These are phyloP conservation scores for Antheraea yamamai DNA, from an alignment of 2,888 invertebrate species.

Conservation along the genomic window DNA sequence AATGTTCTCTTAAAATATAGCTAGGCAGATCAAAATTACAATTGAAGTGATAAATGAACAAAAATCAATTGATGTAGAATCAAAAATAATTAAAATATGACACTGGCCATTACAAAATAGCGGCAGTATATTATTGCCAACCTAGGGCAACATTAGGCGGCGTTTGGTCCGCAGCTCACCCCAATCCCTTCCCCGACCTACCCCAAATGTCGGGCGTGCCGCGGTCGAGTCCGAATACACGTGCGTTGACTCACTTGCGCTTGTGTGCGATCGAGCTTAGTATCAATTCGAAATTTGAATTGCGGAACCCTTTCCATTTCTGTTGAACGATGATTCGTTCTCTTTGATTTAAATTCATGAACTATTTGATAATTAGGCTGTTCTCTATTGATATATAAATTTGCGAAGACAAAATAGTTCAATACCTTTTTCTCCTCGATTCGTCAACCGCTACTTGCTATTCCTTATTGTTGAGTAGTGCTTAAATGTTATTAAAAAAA, in stretches of 20 bases:
- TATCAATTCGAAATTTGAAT: constrained; percentile 28
- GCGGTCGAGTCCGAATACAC: constrained; percentile 28
- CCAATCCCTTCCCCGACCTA: constrained; percentile 73
- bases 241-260: constrained; percentile 15
- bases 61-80: not conserved
- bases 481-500: too few relatives aligned
- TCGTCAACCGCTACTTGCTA: too few relatives aligned
- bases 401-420: too few relatives aligned
- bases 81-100: not conserved
- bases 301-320: not conserved
- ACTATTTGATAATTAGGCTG: too few relatives aligned
- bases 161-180: constrained; percentile 52
- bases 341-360: not conserved
- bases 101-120: constrained; percentile 43
- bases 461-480: too few relatives aligned
- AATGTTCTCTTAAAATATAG: too few relatives aligned
- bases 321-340: not conserved
- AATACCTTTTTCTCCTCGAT: too few relatives aligned
- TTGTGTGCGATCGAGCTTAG: constrained; percentile 31
- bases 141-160: constrained; percentile 76
- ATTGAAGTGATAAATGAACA: not conserved
- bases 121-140: constrained; percentile 62
- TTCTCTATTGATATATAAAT: too few relatives aligned
- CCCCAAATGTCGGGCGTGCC: constrained; percentile 56
- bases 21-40: too few relatives aligned